Evolutionary conservation across 2,888 invertebrate species (phyloP).

Genomic region (Noctua fimbriata): DNA sequence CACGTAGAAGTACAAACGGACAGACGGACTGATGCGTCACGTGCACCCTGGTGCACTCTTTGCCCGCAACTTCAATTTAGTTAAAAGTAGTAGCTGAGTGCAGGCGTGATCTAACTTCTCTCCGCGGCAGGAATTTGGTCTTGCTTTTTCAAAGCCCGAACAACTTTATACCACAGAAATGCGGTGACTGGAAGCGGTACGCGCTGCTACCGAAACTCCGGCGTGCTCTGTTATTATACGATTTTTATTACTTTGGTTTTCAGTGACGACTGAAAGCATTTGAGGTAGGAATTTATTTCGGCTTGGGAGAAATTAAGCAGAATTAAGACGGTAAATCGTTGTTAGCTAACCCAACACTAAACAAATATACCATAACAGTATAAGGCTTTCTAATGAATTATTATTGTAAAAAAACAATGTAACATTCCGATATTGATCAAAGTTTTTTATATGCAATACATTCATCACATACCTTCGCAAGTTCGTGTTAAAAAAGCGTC

Average conservation of each 20-base stretch:
- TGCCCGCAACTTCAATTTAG: constrained; percentile 87
- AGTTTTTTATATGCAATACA: constrained; percentile 9
- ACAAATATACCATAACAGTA: neutral
- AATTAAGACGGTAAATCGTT: neutral
- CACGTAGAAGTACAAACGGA: constrained; percentile 84
- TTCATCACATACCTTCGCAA: constrained; percentile 30
- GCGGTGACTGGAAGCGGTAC: constrained; percentile 66
- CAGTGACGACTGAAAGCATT: constrained; percentile 9
- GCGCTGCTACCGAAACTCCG: constrained; percentile 51
- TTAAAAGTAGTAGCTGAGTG: constrained; percentile 87
- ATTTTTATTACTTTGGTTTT: constrained; percentile 40
- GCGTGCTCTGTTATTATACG: constrained; percentile 50
- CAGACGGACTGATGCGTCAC: constrained; percentile 84
- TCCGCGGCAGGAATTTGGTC: constrained; percentile 75
- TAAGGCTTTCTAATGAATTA: neutral
- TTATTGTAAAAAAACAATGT: neutral
- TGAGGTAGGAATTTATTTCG: neutral
- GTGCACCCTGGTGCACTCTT: constrained; percentile 80
- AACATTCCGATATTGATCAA: constrained; percentile 20
- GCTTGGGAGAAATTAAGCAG: neutral
- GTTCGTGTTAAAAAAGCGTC: constrained; percentile 48
- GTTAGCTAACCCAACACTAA: neutral
- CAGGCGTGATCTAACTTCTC: constrained; percentile 82
- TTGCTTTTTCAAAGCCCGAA: constrained; percentile 73
- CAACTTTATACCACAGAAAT: constrained; percentile 74